A percentile compares a stretch with the other conserved stretches of the same genome.
These are phyloP conservation scores for Protobothrops flavoviridis DNA, from an alignment of 2,113 vertebrate species.

Conservation along the genomic window DNA sequence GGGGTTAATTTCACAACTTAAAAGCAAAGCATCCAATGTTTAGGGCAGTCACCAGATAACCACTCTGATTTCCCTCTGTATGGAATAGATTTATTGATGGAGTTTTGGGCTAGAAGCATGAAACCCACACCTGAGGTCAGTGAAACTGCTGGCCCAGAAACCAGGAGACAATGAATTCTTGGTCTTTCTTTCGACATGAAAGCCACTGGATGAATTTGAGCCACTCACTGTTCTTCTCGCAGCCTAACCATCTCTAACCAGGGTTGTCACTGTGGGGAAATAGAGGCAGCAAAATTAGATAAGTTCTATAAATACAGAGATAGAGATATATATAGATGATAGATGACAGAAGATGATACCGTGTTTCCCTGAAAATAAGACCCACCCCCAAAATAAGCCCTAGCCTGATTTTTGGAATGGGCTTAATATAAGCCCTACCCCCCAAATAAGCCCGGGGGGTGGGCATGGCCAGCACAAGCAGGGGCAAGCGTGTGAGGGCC, in stretches of 20 bases:
- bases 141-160: neutral
- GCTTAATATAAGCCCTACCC: too few species aligned
- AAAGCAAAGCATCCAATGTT: neutral
- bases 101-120: neutral
- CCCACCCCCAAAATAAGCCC: too few species aligned
- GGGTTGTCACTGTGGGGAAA: neutral
- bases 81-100: neutral
- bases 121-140: neutral
- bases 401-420: too few species aligned
- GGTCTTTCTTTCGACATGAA: neutral
- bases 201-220: neutral
- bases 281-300: neutral
- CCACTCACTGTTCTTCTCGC: neutral
- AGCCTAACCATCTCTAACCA: neutral
- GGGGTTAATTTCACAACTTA: neutral
- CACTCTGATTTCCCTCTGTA: neutral
- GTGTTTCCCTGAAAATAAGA: too few species aligned
- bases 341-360: too few species aligned
- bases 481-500: too few species aligned
- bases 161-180: neutral
- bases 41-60: neutral
- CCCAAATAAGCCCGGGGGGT: too few species aligned
- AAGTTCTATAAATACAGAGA: neutral
- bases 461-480: too few species aligned
- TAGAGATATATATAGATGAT: neutral